Percentiles rank a stretch among this genome's conserved stretches.
phyloP scores from a whole-genome alignment of 2,797 vertebrate species.

The Pipistrellus nathusii region DNA sequence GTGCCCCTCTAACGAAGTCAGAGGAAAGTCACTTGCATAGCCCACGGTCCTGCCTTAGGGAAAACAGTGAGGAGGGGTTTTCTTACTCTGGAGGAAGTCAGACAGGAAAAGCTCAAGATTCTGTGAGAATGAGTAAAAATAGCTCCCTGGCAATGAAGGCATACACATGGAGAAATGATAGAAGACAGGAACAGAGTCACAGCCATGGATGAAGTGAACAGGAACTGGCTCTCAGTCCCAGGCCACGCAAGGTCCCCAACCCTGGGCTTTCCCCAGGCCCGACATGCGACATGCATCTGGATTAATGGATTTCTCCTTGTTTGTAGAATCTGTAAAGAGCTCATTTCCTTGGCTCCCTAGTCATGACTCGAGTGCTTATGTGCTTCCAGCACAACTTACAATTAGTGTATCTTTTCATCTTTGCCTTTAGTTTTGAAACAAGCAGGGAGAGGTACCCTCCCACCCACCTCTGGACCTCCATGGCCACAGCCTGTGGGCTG shows the following conservation, averaged over 20 bases:
- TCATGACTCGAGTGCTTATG: not conserved
- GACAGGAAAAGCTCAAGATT: slow-evolving; percentile 25
- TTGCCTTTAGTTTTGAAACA: slow-evolving; percentile 63
- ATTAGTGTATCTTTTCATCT: slow-evolving; percentile 51
- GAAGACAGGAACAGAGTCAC: not conserved
- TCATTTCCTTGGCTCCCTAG: not conserved
- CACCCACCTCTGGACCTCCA: too few relatives aligned
- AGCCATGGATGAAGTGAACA: not conserved
- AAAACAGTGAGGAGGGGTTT: not conserved
- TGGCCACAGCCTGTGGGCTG: rapidly evolving
- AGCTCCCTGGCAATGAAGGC: slow-evolving; percentile 50
- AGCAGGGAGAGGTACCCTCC: not conserved
- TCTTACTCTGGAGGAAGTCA: not conserved
- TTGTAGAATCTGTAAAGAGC: not conserved
- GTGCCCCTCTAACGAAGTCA: not conserved
- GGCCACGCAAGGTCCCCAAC: not conserved
- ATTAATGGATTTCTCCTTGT: not conserved
- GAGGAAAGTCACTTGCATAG: not conserved
- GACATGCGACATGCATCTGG: not conserved
- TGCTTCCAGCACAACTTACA: slow-evolving; percentile 33
- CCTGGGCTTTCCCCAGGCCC: not conserved
- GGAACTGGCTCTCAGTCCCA: not conserved
- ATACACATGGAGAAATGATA: not conserved
- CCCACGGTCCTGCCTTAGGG: not conserved
- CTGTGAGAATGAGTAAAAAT: not conserved